These are phyloP conservation scores for Xanthostigma xanthostigma DNA, from an alignment of 2,888 invertebrate species.

Conservation along the genomic window DNA sequence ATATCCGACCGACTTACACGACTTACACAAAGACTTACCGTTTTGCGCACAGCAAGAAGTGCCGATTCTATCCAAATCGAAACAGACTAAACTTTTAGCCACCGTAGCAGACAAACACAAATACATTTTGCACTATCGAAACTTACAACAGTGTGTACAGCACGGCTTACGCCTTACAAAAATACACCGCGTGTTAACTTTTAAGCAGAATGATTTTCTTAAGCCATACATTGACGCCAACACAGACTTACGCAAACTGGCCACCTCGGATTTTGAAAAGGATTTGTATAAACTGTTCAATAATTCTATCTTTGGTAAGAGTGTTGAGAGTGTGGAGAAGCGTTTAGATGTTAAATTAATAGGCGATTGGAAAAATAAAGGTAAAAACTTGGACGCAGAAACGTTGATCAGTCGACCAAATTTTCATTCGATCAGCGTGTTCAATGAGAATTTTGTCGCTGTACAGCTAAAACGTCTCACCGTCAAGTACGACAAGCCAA, in stretches of 20 bases:
- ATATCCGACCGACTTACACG: slow-evolving; percentile 13
- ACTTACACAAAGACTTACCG: slow-evolving; percentile 19
- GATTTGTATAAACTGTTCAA: slow-evolving; percentile 25
- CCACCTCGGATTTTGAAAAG: no score
- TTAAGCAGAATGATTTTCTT: no score
- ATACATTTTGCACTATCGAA: slow-evolving; percentile 21
- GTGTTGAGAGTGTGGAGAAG: slow-evolving; percentile 21
- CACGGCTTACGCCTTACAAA: no score
- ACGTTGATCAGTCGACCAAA: slow-evolving; percentile 17
- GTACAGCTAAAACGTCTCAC: no score
- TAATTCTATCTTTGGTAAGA: slow-evolving; percentile 25
- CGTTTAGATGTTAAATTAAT: slow-evolving; percentile 19
- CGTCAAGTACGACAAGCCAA: no score
- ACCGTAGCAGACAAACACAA: slow-evolving; percentile 15
- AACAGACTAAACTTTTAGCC: slow-evolving; percentile 13
- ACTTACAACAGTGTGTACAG: slow-evolving; percentile 20
- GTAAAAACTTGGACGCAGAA: no score
- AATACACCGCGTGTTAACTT: no score
- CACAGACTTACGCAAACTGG: no score
- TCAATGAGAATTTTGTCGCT: slow-evolving; percentile 20
- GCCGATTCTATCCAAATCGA: slow-evolving; percentile 10
- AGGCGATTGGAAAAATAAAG: slow-evolving; percentile 20
- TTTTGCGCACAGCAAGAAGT: slow-evolving; percentile 16
- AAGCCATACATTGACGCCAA: no score
- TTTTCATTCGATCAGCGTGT: slow-evolving; percentile 20